Base-by-base conservation (phyloP, 1,140 invertebrate species). In the Diprion similis region DNA sequence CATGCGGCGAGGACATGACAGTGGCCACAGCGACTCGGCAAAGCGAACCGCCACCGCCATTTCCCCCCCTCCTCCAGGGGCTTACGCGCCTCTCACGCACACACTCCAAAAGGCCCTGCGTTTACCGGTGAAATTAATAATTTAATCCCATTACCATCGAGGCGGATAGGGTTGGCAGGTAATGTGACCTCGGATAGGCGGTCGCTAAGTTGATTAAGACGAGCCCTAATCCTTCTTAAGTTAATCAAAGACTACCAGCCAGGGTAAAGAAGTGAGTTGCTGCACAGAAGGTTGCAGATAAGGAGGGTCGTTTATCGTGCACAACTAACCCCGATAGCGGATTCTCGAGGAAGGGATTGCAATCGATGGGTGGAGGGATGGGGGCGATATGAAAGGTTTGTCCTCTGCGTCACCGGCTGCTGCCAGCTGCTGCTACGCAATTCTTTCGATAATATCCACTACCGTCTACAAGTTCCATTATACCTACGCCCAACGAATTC, bases 81-180 rank as follows among this genome's bases (percentile, higher is more conserved):
- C 51, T 59, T 59, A 59, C 51, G 51, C 51, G n/a, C 24, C 24
- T 37, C 24, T 37, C 24, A 37, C 51, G 11, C 51, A 59, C 51
- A 59, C 8, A 59, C n/a, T 15, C 51, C 51, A 59, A 59, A 59
- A 59, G 3, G 11, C 37, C 66, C 11, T 18, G 11, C 68, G 48
- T 69, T 48, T 73, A 70, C 72, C 51, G 48, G 7, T 71, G 45
- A 76, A 71, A 76, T 78, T 75, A 75, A 76, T 78, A 73, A 76
- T 75, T 76, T 51, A 71, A 73, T 76, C 71, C 68, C 76, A 76
- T 76, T 76, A 77, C 71, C 72, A 66, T 71, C 64, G 10, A 70
- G 17, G 69, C 69, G 17, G 46, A 47, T 11, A 68, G 66, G 66
- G 66, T 15, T 68, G 15, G 66, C 15, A 19, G 66, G 66, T 68